Base-by-base conservation (phyloP, 2,113 vertebrate genomes). In the Microcebus tavaratra region DNA sequence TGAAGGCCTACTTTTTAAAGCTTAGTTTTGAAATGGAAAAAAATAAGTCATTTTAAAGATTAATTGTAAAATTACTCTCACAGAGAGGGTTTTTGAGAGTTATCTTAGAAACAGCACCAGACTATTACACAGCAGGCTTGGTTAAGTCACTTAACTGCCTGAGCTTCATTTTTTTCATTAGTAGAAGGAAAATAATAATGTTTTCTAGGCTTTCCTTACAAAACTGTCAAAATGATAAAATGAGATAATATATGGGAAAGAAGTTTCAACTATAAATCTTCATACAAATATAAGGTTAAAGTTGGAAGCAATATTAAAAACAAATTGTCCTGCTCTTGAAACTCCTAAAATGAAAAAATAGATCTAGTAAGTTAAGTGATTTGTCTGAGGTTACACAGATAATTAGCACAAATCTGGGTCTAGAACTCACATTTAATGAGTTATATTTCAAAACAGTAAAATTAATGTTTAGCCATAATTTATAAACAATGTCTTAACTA, bases 211-310 rank as follows among this genome's bases (percentile, higher is more conserved):
- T 25, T 95, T 87, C 53, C 75, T 95, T 88, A 83, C 27, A 55
- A 97, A 97, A 86, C 36, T 86, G 57, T 82, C 8, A 7, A 95
- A 79, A 96, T 87, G 93, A 91, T 94, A 89, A 97, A 94, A 97
- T 76, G 42, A 89, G 55, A 95, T 85, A 95, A 91, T 91, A 81
- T 65, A 81, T 82, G n/a, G 8, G 21, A 95, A 93, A 81, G 39
- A 90, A 67, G 72, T 88, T 93, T 96, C 91, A 95, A 78, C 65
- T 91, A 80, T 89, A 91, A 97, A 94, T 98, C 86, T 96, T 95
- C 36, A 80, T 85, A 94, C 10, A 92, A 83, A 90, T 61, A 88
- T 59, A 95, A 93, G 48, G 78, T 76, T 93, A 92, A 92, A 91
- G 53, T 67, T 65, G 1, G 67, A 94, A 81, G 29, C 67, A 97